Conservation (phyloP, 2,113 vertebrate genomes). For the Sprattus sprattus region DNA sequence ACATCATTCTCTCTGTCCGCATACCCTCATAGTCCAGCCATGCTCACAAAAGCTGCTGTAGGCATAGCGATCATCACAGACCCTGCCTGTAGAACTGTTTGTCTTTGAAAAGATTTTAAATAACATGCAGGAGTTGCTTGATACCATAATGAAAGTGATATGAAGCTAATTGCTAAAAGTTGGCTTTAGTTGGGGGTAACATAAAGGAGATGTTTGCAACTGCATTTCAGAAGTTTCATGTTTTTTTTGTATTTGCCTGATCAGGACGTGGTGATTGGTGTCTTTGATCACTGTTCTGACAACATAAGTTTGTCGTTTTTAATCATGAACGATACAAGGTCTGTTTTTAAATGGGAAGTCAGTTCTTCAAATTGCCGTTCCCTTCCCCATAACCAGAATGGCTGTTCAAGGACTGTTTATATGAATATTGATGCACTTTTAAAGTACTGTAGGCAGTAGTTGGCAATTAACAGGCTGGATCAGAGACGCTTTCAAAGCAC, state of each 20-base stretch:
- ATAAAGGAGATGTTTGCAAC: not conserved
- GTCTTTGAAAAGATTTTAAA: not conserved
- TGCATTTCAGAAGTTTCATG: not conserved
- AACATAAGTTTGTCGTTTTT: not conserved
- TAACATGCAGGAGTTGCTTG: not conserved
- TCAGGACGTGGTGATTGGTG: not conserved
- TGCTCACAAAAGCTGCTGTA: not conserved
- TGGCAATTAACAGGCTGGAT: not conserved
- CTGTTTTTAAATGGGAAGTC: not conserved
- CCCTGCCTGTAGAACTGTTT: not conserved
- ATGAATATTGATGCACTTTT: not conserved
- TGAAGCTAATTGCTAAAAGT: not conserved
- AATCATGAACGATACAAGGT: not conserved
- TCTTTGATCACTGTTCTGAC: conserved; percentile 7
- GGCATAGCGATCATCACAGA: too few species aligned
- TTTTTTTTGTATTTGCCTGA: not conserved
- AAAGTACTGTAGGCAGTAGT: not conserved
- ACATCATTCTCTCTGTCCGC: not conserved
- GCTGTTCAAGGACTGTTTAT: not conserved
- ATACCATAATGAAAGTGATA: not conserved
- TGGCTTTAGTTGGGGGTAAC: not conserved
- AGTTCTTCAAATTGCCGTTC: not conserved
- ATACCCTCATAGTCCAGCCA: not conserved
- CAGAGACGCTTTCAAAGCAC: not conserved
- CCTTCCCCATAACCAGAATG: not conserved